Evolutionary conservation across 2,888 invertebrate species (phyloP).

Genomic region (Ormia ochracea): DNA sequence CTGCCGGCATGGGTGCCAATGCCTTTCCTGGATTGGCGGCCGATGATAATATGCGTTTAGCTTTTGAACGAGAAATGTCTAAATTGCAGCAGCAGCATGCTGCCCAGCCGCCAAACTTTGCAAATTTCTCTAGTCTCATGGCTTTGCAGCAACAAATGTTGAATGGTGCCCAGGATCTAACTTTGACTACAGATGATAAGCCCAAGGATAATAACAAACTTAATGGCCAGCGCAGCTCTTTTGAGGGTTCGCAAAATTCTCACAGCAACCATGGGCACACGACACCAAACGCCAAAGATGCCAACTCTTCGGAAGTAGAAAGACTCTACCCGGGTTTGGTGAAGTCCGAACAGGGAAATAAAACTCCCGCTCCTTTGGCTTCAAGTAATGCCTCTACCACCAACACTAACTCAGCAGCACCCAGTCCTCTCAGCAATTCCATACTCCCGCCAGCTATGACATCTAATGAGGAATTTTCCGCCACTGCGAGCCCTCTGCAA

Average conservation of each 20-base stretch:
- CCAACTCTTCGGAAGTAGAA: constrained; percentile 67
- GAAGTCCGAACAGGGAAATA: constrained; percentile 77
- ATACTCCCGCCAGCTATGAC: constrained; percentile 91
- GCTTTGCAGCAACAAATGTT: constrained; percentile 87
- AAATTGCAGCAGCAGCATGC: constrained; percentile 85
- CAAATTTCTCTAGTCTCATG: constrained; percentile 81
- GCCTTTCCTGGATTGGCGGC: constrained; percentile 76
- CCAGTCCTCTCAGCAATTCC: constrained; percentile 89
- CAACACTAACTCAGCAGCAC: constrained; percentile 84
- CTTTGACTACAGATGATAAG: constrained; percentile 83
- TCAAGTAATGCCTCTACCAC: constrained; percentile 65
- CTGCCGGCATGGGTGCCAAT: constrained; percentile 66
- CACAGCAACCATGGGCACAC: constrained; percentile 59
- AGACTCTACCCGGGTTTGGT: constrained; percentile 64
- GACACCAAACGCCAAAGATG: constrained; percentile 78
- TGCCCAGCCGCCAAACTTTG: constrained; percentile 78
- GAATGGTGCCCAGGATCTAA: constrained; percentile 85
- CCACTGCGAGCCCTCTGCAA: constrained; percentile 95
- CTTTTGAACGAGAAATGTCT: constrained; percentile 92
- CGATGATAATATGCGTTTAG: constrained; percentile 93
- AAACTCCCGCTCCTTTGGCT: constrained; percentile 72
- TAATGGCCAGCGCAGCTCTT: constrained; percentile 77
- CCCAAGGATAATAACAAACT: constrained; percentile 69
- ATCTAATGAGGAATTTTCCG: constrained; percentile 89
- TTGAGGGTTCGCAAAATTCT: constrained; percentile 67